Evolutionary conservation across 1,140 invertebrate genomes (phyloP).

Genomic region (Diorhabda elongata): DNA sequence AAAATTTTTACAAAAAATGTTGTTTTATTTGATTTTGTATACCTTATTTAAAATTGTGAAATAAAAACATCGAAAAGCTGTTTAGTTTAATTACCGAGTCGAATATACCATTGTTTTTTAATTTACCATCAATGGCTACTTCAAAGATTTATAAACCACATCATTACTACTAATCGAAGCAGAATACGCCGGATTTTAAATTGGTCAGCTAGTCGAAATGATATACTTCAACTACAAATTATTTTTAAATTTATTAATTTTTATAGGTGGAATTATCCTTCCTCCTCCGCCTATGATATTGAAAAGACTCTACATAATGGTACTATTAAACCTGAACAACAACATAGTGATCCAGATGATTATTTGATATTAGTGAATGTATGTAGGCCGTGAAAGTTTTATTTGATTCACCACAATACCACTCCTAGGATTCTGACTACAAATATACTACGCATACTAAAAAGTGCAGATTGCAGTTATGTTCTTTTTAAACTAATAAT

Average conservation of each 20-base stretch:
- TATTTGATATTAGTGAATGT: background rate
- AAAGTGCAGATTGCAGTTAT: background rate
- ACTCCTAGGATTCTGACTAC: background rate
- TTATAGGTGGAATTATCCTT: background rate
- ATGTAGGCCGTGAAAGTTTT: background rate
- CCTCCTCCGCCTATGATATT: conserved; percentile 9
- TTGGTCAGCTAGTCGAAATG: background rate
- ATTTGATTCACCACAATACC: background rate
- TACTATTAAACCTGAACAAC: conserved; percentile 9
- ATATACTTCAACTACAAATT: background rate
- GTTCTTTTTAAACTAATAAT: no score
- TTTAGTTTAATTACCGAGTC: no score
- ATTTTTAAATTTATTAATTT: background rate
- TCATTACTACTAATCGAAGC: background rate
- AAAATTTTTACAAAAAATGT: no score
- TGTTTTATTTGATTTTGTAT: no score
- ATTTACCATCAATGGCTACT: background rate
- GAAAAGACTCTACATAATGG: conserved; percentile 11
- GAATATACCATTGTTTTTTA: background rate
- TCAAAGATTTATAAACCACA: background rate
- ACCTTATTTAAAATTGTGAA: no score
- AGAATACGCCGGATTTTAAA: background rate
- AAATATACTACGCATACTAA: background rate
- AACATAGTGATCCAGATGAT: background rate
- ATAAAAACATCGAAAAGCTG: no score